Evolutionary conservation across 2,888 invertebrate genomes (phyloP).

Genomic region (Euplexia lucipara): DNA sequence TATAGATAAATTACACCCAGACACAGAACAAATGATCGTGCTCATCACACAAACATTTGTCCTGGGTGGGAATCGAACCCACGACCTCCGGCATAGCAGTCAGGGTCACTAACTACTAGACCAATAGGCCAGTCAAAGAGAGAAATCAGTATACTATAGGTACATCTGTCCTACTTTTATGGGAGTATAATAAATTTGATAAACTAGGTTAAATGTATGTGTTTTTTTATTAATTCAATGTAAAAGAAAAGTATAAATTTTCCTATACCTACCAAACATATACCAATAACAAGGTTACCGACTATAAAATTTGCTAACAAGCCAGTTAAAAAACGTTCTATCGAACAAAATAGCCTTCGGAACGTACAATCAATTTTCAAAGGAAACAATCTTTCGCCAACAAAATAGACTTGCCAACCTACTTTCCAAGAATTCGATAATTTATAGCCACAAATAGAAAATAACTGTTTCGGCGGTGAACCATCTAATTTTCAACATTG

Average conservation of each 20-base stretch:
- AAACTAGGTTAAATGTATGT: no score
- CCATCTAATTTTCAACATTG: constrained; percentile 78
- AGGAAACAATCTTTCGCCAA: constrained; percentile 58
- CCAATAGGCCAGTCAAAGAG: no score
- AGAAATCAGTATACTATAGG: no score
- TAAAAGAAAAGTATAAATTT: neutral
- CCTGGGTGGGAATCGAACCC: no score
- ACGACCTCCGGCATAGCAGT: no score
- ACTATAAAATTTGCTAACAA: neutral
- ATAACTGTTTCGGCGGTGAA: constrained; percentile 72
- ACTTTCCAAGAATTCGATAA: constrained; percentile 76
- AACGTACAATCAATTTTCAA: constrained; percentile 58
- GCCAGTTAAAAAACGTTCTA: constrained; percentile 23
- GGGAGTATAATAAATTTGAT: no score
- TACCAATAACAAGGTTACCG: neutral
- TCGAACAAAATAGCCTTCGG: constrained; percentile 46
- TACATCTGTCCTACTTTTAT: no score
- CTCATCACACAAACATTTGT: no score
- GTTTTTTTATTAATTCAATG: neutral
- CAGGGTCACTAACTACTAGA: no score
- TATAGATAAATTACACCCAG: no score
- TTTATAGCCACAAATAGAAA: constrained; percentile 77
- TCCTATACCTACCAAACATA: neutral
- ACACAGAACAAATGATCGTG: no score
- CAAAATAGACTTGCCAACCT: constrained; percentile 61